These are phyloP conservation scores for Manacus vitellinus DNA, from an alignment of 2,113 vertebrate species.

Conservation along the genomic window DNA sequence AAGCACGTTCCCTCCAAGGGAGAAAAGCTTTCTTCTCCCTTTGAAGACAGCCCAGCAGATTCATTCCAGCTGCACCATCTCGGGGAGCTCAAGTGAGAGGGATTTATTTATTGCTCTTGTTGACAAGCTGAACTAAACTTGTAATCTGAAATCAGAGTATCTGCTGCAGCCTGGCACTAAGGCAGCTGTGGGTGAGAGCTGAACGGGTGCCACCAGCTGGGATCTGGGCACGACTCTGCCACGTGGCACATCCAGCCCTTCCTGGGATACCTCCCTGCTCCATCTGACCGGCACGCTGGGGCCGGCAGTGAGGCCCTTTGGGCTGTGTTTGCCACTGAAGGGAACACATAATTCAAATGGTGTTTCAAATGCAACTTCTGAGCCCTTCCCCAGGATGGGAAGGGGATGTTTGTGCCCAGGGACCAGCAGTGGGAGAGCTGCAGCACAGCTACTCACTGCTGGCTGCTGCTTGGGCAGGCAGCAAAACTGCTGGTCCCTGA, in stretches of 20 bases:
- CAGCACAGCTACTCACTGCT: not conserved
- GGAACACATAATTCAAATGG: not conserved
- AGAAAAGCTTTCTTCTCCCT: not conserved
- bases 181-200: not conserved
- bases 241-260: accelerated
- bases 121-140: constrained; percentile 25
- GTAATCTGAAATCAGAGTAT: not conserved
- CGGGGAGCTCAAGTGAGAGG: not conserved
- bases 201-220: not conserved
- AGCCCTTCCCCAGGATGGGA: not conserved
- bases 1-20: not conserved
- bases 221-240: not conserved
- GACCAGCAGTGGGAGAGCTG: not conserved
- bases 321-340: not conserved
- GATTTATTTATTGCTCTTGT: not conserved
- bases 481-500: not conserved
- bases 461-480: not conserved
- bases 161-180: not conserved
- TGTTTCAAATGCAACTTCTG: not conserved
- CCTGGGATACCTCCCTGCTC: accelerated
- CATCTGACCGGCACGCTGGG: accelerated
- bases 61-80: not conserved
- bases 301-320: not conserved
- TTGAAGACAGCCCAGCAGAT: not conserved
- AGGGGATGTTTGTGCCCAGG: not conserved